phyloP scores from a whole-genome alignment of 2,797 vertebrate species.

The Dendrocincla fuliginosa region DNA sequence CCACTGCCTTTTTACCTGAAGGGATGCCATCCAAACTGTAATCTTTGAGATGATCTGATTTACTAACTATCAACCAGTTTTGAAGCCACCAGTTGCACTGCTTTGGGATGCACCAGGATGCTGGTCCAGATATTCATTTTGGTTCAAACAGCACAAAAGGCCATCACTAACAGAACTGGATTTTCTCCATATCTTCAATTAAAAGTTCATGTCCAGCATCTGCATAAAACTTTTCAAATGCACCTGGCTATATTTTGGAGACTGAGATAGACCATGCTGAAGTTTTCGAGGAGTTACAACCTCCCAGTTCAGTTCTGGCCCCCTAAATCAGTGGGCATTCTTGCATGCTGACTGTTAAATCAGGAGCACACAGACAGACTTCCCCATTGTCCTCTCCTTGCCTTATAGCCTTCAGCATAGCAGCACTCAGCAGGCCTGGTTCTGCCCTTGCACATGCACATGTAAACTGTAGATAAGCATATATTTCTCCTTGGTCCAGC shows the following conservation, averaged over 20 bases:
- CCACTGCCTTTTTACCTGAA: neutral
- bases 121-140: neutral
- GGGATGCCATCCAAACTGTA: neutral
- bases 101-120: neutral
- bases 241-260: neutral
- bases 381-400: neutral
- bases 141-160: neutral
- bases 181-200: neutral
- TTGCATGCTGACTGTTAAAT: neutral
- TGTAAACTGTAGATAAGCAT: conserved; percentile 15
- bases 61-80: neutral
- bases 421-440: conserved; percentile 37
- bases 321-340: neutral
- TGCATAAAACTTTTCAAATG: neutral
- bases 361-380: neutral
- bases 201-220: neutral
- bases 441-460: conserved; percentile 47
- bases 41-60: neutral
- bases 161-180: neutral
- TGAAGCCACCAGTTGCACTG: neutral
- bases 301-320: neutral
- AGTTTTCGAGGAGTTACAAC: neutral
- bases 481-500: neutral
- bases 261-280: neutral
- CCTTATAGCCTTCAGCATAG: neutral